Evolutionary conservation across 1,140 invertebrate species (phyloP), one percentile per base, ranked within the genome.

Genomic region (Aleiodes sp.): DNA sequence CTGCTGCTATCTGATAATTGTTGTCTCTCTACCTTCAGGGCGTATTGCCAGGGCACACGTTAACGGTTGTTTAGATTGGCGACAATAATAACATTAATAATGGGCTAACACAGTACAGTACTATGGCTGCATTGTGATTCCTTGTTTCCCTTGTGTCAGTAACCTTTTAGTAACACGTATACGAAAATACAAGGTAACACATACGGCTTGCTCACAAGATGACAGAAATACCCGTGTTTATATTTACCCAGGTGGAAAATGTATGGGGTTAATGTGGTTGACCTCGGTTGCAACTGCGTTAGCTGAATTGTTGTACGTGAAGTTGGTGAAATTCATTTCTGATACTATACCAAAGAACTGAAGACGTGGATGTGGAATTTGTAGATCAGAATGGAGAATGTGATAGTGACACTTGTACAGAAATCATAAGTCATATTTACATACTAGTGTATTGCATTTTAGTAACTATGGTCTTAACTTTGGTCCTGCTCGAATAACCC

Each of bases 71-170:
- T 46, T 64, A 71, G 70, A 71, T 71, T 71, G 57, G 57, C 70
- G 65, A 64, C 70, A 71, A 71, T 71, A 71, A 71, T 67, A 71
- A 71, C 70, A 71, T 71, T 67, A 71, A 71, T 71, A 71, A 71
- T 67, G 64, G 64, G 70, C 63, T 66, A 71, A 52, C 19, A 64
- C 64, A 61, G 41, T 35, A 61, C 43, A 43, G 65, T 65, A 43
- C 29, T 71, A 71, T 24, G 19, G 7, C 19, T 52, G 46, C 61
- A 71, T 67, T 66, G 64, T 46, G 56, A 71, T 71, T 71, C 33
- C 41, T 21, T 2, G 24, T 59, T 64, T 56, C 43, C 33, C 60
- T 59, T 62, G 29, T n/a, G n/a, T n/a, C n/a, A n/a, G n/a, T n/a
- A n/a, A n/a, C n/a, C n/a, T n/a, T 37, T 52, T 6, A 26, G 56